A percentile compares a stretch with the other conserved stretches of the same genome.
Conservation (phyloP, 1,140 invertebrate species). For the Nymphalis io region DNA sequence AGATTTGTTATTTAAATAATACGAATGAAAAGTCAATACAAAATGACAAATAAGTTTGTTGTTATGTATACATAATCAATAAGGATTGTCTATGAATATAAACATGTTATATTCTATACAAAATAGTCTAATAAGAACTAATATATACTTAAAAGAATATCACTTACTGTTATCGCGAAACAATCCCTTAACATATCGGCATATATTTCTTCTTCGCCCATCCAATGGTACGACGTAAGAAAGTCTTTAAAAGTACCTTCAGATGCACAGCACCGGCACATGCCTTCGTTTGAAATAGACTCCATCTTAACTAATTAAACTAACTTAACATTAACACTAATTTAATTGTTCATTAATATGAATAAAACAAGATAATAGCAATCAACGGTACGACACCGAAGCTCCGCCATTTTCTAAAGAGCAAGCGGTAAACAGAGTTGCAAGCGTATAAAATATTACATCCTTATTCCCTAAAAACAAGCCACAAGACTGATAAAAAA, state of each 20-base stretch:
- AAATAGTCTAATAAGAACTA: not conserved
- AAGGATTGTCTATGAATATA: not conserved
- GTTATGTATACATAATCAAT: not conserved
- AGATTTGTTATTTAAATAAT: not conserved
- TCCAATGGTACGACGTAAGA: slow-evolving; percentile 61
- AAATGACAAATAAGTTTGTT: not conserved
- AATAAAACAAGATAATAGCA: slow-evolving; percentile 42
- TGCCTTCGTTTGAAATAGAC: slow-evolving; percentile 47
- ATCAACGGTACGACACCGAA: slow-evolving; percentile 49
- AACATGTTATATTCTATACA: not conserved
- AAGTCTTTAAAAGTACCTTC: slow-evolving; percentile 69
- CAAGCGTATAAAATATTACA: not conserved
- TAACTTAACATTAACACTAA: slow-evolving; percentile 50
- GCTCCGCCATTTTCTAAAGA: slow-evolving; percentile 64
- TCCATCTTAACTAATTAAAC: slow-evolving; percentile 57
- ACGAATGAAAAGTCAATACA: not conserved
- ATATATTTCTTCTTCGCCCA: slow-evolving; percentile 71
- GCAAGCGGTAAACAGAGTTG: slow-evolving; percentile 19
- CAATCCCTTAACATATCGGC: slow-evolving; percentile 69
- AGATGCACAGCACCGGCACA: slow-evolving; percentile 72
- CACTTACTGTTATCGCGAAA: slow-evolving; percentile 68
- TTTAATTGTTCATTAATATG: slow-evolving; percentile 37
- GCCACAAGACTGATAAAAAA: no score
- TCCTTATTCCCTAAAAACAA: not conserved
- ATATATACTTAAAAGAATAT: not conserved